These are phyloP conservation scores for Dicentrarchus labrax DNA, from an alignment of 2,113 vertebrate species.

Conservation along the genomic window DNA sequence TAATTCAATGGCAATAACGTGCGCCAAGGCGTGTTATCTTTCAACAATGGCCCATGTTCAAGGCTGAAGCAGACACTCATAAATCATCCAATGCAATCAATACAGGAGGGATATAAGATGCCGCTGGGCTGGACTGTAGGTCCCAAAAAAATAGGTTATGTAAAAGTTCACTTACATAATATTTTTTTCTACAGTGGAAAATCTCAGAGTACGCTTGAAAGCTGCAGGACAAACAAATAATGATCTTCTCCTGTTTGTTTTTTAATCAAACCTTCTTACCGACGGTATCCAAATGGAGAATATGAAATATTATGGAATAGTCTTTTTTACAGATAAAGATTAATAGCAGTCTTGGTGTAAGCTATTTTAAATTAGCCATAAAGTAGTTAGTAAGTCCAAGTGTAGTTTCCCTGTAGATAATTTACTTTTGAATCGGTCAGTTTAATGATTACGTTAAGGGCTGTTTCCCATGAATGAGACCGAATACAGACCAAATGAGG, in stretches of 20 bases:
- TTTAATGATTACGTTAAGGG: neutral
- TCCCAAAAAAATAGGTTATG: neutral
- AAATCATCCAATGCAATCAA: neutral
- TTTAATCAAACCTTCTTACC: neutral
- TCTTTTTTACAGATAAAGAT: too few species aligned
- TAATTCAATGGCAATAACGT: neutral
- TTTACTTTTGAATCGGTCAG: constrained; percentile 4
- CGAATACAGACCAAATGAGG: constrained; percentile 63
- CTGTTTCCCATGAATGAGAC: constrained; percentile 7
- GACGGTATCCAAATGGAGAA: neutral
- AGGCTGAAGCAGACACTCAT: neutral
- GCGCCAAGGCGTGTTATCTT: too few species aligned
- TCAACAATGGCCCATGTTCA: neutral
- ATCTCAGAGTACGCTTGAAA: neutral
- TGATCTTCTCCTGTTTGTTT: neutral
- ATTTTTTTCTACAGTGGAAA: neutral
- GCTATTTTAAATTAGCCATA: neutral
- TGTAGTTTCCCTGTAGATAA: neutral
- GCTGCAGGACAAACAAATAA: neutral
- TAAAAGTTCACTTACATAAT: neutral
- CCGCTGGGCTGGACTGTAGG: neutral
- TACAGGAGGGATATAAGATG: neutral
- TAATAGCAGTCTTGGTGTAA: neutral
- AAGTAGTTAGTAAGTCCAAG: neutral
- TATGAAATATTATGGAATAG: neutral